Evolutionary conservation across 2,888 invertebrate species (phyloP).

Genomic region (Abrostola triplasia): DNA sequence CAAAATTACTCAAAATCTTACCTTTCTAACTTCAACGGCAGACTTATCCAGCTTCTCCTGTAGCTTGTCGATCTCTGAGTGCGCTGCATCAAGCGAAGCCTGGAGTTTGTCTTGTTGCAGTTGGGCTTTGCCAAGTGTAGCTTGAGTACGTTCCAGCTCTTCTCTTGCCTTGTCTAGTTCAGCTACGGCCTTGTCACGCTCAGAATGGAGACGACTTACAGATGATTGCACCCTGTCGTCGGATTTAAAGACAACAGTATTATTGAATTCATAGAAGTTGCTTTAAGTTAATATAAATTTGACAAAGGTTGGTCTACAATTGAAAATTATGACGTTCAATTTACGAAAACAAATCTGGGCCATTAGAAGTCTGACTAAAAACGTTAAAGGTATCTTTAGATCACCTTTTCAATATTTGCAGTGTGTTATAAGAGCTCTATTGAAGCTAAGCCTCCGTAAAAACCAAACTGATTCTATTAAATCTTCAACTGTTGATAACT

Average conservation of each 20-base stretch:
- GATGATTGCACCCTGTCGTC: conserved; percentile 91
- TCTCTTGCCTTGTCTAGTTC: conserved; percentile 96
- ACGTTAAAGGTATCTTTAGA: no score
- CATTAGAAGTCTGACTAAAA: no score
- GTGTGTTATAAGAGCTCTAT: no score
- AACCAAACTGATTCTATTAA: no score
- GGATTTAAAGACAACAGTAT: background rate
- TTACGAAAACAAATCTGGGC: no score
- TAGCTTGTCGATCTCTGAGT: conserved; percentile 96
- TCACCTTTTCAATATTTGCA: no score
- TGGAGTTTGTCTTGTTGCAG: conserved; percentile 97
- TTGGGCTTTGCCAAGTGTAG: conserved; percentile 96
- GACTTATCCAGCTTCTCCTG: conserved; percentile 96
- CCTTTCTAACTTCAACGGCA: conserved; percentile 94
- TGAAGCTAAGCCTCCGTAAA: no score
- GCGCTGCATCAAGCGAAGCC: conserved; percentile 95
- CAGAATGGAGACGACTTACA: conserved; percentile 95
- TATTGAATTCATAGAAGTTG: background rate
- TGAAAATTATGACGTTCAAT: background rate
- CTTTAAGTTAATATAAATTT: background rate
- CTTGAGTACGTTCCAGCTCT: conserved; percentile 96
- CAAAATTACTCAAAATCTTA: conserved; percentile 66
- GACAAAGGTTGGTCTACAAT: background rate
- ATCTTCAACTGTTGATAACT: no score
- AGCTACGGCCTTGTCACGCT: conserved; percentile 94